Conservation (phyloP, 2,888 invertebrate species). For the Dione vanillae region DNA sequence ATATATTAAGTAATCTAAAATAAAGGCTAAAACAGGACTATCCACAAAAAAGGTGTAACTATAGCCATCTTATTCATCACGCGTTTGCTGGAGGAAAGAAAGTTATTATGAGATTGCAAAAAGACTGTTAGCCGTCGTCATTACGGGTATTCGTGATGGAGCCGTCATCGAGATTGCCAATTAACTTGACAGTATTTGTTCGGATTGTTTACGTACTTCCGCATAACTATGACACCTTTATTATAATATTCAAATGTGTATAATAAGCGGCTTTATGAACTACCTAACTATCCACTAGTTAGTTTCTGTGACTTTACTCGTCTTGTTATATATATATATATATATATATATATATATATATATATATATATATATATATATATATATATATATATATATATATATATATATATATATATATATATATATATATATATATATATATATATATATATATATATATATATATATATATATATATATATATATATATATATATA, state of each 20-base stretch:
- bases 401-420: too few relatives aligned
- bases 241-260: slow-evolving; percentile 25
- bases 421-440: too few relatives aligned
- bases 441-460: too few relatives aligned
- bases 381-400: too few relatives aligned
- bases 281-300: background rate
- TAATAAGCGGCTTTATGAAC: background rate
- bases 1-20: too few relatives aligned
- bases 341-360: too few relatives aligned
- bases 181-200: slow-evolving; percentile 50
- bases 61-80: slow-evolving; percentile 36
- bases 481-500: too few relatives aligned
- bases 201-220: slow-evolving; percentile 47
- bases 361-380: too few relatives aligned
- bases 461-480: too few relatives aligned
- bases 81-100: slow-evolving; percentile 54
- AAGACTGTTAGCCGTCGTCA: slow-evolving; percentile 60
- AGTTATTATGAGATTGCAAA: slow-evolving; percentile 57
- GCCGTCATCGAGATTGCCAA: slow-evolving; percentile 58
- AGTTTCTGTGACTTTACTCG: too few relatives aligned
- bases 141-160: slow-evolving; percentile 58
- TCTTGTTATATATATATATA: too few relatives aligned
- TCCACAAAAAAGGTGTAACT: background rate
- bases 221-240: slow-evolving; percentile 31
- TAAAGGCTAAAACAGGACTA: background rate